A percentile compares a stretch with the other conserved stretches of the same genome.
phyloP scores from a whole-genome alignment of 2,113 vertebrate species.

The Zosterops pallidus region DNA sequence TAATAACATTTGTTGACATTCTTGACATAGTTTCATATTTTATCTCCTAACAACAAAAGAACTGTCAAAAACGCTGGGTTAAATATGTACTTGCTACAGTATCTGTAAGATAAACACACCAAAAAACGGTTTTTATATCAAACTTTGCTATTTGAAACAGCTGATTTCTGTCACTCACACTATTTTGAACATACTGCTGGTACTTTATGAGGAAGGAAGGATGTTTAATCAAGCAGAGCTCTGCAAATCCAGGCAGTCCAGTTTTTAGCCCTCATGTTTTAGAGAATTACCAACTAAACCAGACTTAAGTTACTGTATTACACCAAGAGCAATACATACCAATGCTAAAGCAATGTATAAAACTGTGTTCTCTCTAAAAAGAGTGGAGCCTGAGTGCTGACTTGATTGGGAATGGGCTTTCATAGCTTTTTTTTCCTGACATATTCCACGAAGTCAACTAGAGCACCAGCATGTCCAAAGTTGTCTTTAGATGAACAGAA shows the following conservation, averaged over 20 bases:
- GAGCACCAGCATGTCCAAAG: neutral
- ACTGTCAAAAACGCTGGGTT: neutral
- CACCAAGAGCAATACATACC: neutral
- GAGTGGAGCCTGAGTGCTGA: neutral
- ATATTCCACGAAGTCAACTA: neutral
- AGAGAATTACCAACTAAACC: neutral
- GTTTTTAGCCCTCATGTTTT: neutral
- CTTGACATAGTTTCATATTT: neutral
- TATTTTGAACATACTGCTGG: neutral
- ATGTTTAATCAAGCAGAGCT: neutral
- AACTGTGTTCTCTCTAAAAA: neutral
- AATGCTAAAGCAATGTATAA: neutral
- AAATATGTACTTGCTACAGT: neutral
- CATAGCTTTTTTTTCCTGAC: neutral
- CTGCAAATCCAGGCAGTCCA: neutral
- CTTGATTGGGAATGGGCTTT: neutral
- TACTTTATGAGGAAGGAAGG: neutral
- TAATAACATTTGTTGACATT: neutral
- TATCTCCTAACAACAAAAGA: neutral
- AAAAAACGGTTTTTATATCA: neutral
- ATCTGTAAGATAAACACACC: neutral
- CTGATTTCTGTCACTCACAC: neutral
- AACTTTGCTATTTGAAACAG: neutral
- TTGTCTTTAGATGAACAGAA: neutral
- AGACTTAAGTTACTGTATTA: neutral